A percentile compares a stretch with the other conserved stretches of the same genome.
Conservation (phyloP, 2,797 vertebrate species). For the Melanotaenia nigrans region DNA sequence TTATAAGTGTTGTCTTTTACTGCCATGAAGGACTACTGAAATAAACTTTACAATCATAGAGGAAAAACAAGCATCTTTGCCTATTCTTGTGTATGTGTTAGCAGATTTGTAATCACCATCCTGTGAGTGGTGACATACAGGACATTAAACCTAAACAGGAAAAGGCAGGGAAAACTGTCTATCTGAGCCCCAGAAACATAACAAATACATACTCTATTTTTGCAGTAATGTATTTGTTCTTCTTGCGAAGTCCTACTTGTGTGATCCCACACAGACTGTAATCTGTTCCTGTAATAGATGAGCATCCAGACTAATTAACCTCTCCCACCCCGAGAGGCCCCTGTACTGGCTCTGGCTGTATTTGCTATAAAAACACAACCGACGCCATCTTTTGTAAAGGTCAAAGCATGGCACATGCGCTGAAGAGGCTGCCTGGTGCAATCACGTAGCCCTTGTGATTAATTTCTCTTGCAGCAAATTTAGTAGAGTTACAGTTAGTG, state of each 20-base stretch:
- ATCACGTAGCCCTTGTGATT: not conserved
- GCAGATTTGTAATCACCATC: conserved; percentile 8
- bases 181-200: conserved; percentile 7
- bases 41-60: conserved; percentile 89
- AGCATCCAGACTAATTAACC: conserved; percentile 19
- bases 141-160: conserved; percentile 72
- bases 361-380: conserved; percentile 27
- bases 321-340: not conserved
- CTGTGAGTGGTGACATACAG: conserved; percentile 45
- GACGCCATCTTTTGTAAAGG: conserved; percentile 5
- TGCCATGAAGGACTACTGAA: conserved; percentile 90
- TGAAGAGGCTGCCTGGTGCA: not conserved
- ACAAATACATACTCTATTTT: not conserved
- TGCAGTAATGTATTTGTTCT: conserved; percentile 3
- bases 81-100: conserved; percentile 29
- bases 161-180: conserved; percentile 51
- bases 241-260: not conserved
- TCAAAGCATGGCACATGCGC: not conserved
- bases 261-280: conserved; percentile 14
- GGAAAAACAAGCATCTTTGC: conserved; percentile 29
- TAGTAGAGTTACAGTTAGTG: not conserved
- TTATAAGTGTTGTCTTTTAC: conserved; percentile 96
- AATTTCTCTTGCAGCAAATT: not conserved
- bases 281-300: conserved; percentile 12
- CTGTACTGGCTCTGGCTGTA: not conserved